Evolutionary conservation across 2,888 invertebrate genomes (phyloP).

Genomic region (Trichogramma evanescens): DNA sequence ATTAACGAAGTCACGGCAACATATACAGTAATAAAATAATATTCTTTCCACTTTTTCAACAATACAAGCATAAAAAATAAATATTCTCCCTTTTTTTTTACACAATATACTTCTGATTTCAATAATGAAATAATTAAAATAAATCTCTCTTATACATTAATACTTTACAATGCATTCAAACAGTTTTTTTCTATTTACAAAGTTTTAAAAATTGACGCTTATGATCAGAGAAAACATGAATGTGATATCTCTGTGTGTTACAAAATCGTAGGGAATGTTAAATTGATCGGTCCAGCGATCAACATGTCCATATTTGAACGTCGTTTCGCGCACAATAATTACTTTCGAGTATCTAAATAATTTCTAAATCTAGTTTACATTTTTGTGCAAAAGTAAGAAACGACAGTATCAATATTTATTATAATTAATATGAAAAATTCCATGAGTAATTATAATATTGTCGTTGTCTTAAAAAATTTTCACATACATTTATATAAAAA

Average conservation of each 20-base stretch:
- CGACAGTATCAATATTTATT: slow-evolving; percentile 4
- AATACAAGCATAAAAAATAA: background rate
- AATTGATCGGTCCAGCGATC: slow-evolving; percentile 21
- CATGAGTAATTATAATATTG: background rate
- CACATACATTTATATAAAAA: background rate
- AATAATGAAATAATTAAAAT: no score
- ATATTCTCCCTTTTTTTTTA: no score
- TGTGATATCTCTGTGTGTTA: background rate
- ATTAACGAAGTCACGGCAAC: no score
- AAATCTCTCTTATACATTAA: no score
- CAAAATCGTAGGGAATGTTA: slow-evolving; percentile 5
- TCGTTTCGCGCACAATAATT: background rate
- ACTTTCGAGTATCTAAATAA: background rate
- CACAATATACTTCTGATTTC: no score
- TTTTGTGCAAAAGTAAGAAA: slow-evolving; percentile 24
- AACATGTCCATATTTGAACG: slow-evolving; percentile 10
- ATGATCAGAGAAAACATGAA: no score
- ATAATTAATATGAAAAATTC: background rate
- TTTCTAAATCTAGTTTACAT: slow-evolving; percentile 10
- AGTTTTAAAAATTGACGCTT: no score
- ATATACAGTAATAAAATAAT: background rate
- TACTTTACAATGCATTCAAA: no score
- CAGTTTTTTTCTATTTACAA: no score
- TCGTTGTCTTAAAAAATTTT: background rate
- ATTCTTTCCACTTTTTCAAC: background rate